Evolutionary conservation across 2,113 vertebrate genomes (phyloP).

Genomic region (Pheucticus melanocephalus): DNA sequence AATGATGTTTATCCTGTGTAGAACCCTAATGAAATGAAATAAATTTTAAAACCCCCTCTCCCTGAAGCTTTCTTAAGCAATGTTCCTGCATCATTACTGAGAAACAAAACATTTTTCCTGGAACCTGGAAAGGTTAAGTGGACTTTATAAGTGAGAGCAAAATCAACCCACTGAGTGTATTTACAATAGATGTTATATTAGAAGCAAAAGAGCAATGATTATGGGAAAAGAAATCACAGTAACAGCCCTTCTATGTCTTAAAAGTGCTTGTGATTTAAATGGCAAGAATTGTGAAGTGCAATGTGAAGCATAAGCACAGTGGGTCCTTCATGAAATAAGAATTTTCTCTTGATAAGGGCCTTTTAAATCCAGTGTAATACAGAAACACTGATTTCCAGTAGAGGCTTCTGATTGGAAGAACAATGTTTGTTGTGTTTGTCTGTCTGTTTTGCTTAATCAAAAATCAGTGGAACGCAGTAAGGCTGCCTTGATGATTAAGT

Average conservation of each 20-base stretch:
- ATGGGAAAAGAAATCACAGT: not conserved
- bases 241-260: not conserved
- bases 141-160: not conserved
- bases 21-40: not conserved
- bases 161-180: not conserved
- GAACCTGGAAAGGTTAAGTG: not conserved
- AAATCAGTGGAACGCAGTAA: not conserved
- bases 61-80: not conserved
- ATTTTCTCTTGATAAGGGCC: constrained; percentile 13
- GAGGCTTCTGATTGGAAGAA: not conserved
- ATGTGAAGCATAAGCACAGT: not conserved
- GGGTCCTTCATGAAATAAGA: not conserved
- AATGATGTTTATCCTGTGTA: not conserved
- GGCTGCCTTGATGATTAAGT: not conserved
- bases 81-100: not conserved
- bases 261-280: not conserved
- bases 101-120: not conserved
- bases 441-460: constrained; percentile 28
- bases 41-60: not conserved
- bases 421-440: constrained; percentile 15
- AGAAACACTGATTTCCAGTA: constrained; percentile 10
- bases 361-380: not conserved
- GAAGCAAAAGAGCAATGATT: not conserved
- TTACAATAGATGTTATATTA: not conserved
- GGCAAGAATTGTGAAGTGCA: not conserved